Evolutionary conservation across 2,888 invertebrate genomes (phyloP).

Genomic region (Terebella lapidaria): DNA sequence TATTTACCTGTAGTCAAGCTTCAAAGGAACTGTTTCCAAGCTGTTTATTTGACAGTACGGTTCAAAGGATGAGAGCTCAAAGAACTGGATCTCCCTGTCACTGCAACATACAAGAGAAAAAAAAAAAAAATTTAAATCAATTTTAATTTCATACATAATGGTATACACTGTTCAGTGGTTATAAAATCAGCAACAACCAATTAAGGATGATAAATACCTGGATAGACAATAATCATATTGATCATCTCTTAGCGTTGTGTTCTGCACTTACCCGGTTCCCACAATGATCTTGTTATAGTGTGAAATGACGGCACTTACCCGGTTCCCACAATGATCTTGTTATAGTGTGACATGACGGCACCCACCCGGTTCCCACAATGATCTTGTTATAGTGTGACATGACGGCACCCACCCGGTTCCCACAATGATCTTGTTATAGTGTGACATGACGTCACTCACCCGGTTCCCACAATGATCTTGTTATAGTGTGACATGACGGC

Average conservation of each 20-base stretch:
- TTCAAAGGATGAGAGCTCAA: constrained; percentile 53
- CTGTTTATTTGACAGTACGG: constrained; percentile 53
- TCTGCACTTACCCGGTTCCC: not conserved
- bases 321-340: constrained; percentile 37
- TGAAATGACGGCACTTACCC: constrained; percentile 48
- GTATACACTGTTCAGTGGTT: not conserved
- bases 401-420: too few relatives aligned
- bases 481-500: constrained; percentile 51
- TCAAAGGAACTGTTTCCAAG: constrained; percentile 50
- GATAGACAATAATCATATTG: too few relatives aligned
- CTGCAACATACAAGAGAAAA: constrained; percentile 29
- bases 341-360: constrained; percentile 50
- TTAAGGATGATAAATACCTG: too few relatives aligned
- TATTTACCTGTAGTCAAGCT: constrained; percentile 50
- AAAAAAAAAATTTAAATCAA: not conserved
- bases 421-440: constrained; percentile 44
- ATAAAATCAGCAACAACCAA: not conserved
- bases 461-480: constrained; percentile 35
- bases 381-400: constrained; percentile 51
- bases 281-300: constrained; percentile 46
- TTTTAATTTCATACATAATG: too few relatives aligned
- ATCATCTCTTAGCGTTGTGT: too few relatives aligned
- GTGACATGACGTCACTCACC: constrained; percentile 50
- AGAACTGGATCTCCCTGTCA: constrained; percentile 54
- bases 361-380: too few relatives aligned